Conservation (phyloP, 2,113 vertebrate species). For the Cichladusa arquata region DNA sequence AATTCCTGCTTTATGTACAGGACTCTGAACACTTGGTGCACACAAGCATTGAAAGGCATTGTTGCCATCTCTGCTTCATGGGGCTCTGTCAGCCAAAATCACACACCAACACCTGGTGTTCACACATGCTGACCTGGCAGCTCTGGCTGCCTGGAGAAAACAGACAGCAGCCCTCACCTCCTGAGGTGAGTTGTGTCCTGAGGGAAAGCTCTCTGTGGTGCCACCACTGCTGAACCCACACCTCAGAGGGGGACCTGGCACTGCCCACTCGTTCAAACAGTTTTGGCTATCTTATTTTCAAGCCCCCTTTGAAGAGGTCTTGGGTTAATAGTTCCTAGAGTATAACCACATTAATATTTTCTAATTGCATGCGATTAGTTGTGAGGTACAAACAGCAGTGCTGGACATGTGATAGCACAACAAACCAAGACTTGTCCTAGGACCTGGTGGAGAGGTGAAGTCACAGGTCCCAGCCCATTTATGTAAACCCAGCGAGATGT, state of each 20-base stretch:
- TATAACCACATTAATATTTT: neutral
- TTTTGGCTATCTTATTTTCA: neutral
- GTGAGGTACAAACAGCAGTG: neutral
- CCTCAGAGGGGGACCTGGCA: neutral
- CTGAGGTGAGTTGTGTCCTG: no score
- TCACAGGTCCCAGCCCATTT: neutral
- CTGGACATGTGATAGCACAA: neutral
- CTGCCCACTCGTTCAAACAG: neutral
- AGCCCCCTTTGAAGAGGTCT: neutral
- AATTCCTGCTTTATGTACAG: neutral
- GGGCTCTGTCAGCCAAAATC: neutral
- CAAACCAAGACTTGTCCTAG: neutral
- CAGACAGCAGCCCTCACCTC: neutral
- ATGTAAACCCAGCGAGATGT: rapidly evolving
- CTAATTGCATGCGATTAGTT: neutral
- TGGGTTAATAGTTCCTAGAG: neutral
- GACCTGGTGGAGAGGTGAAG: neutral
- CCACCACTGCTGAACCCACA: neutral
- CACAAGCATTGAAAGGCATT: rapidly evolving
- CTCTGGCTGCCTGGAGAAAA: neutral
- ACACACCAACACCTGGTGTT: neutral
- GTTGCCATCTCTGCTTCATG: neutral
- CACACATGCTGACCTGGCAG: neutral
- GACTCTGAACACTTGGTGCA: neutral
- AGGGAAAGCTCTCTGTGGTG: neutral